Evolutionary conservation across 2,888 invertebrate genomes (phyloP), one percentile per base, ranked within the genome.

Genomic region (Uropetala carovei): DNA sequence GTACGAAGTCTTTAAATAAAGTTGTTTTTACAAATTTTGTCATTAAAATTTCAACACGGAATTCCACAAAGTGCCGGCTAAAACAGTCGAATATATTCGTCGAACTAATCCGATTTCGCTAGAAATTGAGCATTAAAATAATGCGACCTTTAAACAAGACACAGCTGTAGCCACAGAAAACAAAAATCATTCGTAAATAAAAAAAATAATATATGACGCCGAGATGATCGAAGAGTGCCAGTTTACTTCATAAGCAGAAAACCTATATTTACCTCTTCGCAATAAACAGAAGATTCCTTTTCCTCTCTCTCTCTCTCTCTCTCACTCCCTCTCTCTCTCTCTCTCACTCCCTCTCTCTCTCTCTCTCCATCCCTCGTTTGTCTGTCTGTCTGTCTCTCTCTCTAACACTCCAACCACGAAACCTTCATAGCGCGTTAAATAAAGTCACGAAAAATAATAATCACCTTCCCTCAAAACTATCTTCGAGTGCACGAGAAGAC

Each of bases 401-500:
- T 22, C 75, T 75, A n/a, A n/a, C n/a, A n/a, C 75, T 0, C 18
- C n/a, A n/a, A n/a, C 68, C 75, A 27, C 9, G 22, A 75, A 27
- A 68, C 22, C 11, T 3, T 27, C 22, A 75, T 0, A 18, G 75
- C 22, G 75, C 9, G 75, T 27, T 75, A 75, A 22, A 75, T 13
- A 75, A 75, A 75, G 75, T 75, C 75, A 27, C 22, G 75, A 75
- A 27, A 75, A 75, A 75, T 75, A 75, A 75, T 75, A 75, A 75
- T 75, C 75, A 27, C 9, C 11, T 7, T 11, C 11, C 11, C 27
- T 13, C 18, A 75, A 75, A 27, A 75, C 43, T 43, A 43, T n/a
- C n/a, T n/a, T 68, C 68, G n/a, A 75, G 75, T 75, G 22, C 13
- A 7, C 11, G 75, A 75, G 75, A 27, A 75, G 27, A 27, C 22